Evolutionary conservation across 2,888 invertebrate genomes (phyloP), one percentile per base, ranked within the genome.

Genomic region (Ectemnius lituratus): DNA sequence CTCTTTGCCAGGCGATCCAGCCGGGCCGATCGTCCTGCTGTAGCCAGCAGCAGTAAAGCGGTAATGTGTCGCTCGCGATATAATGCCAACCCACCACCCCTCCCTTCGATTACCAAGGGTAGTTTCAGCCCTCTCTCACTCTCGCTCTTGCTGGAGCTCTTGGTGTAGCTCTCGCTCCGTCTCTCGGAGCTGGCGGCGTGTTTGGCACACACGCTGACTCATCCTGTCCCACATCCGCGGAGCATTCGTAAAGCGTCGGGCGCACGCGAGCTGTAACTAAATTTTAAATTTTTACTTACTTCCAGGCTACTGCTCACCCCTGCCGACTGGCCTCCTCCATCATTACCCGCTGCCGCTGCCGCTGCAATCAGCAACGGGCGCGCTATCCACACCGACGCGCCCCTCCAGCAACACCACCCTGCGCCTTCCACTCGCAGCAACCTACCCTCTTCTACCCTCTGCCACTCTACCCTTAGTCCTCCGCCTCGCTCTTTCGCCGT

Each of bases 231-330:
- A 76, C 81, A 85, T 85, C 82, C 86, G 84, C 84, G 87, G 84
- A 84, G 13, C 52, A 82, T 85, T 86, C 84, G 85, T 84, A 86
- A 86, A 88, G 85, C 76, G 80, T 80, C 80, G 75, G 70, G 67
- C 79, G 87, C 88, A 87, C 86, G 88, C 86, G 84, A 86, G 85
- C 88, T 87, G 87, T 91, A 91, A 91, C 90, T 90, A 90, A 91
- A 91, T 91, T 91, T 90, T 88, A 91, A 91, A 91, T 91, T 91
- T 91, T 90, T 90, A 90, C 90, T 90, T 91, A 91, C 88, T 90
- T 91, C 90, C 90, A 90, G 89, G 87, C 90, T 90, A 81, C 89
- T 91, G 90, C 90, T 90, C 90, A 91, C 90, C 90, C 52, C 52
- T 16, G 52, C 90, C 37, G 37, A 37, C 76, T 77, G 77, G 66